Conservation (phyloP, 2,888 invertebrate genomes). For the Cataglyphis albicans region DNA sequence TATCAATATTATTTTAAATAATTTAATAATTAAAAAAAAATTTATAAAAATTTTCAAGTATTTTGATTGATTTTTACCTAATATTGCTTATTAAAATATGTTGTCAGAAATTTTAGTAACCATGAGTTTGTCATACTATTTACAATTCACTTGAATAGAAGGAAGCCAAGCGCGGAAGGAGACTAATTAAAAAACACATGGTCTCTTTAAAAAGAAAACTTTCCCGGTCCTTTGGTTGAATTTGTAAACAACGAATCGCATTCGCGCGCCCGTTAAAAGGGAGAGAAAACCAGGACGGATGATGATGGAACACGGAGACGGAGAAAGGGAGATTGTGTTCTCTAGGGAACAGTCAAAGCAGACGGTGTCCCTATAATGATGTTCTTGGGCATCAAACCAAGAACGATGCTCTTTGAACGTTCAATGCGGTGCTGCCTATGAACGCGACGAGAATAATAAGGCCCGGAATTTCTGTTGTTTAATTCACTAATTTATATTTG, state of each 20-base stretch:
- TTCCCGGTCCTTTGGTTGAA: conserved; percentile 80
- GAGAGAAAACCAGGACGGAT: conserved; percentile 65
- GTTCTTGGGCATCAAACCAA: conserved; percentile 84
- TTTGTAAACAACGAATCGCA: conserved; percentile 80
- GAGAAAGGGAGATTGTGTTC: conserved; percentile 84
- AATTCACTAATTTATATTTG: conserved; percentile 10
- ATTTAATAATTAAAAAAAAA: conserved; percentile 14
- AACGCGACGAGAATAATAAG: conserved; percentile 42
- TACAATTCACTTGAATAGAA: conserved; percentile 17
- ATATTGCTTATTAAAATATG: not conserved
- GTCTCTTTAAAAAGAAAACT: conserved; percentile 73
- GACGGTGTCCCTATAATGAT: conserved; percentile 82
- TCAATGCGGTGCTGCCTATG: conserved; percentile 53
- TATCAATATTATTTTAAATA: not conserved
- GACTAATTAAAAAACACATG: conserved; percentile 81
- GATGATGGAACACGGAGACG: conserved; percentile 63
- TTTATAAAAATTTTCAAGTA: not conserved
- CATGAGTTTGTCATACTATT: conserved; percentile 25
- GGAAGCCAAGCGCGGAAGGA: conserved; percentile 33
- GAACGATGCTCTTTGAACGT: conserved; percentile 79
- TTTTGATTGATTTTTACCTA: not conserved
- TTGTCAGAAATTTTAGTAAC: not conserved
- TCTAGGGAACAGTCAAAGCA: conserved; percentile 86
- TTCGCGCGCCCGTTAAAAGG: conserved; percentile 62
- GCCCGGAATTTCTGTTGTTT: not conserved